A percentile compares a stretch with the other conserved stretches of the same genome.
These are phyloP conservation scores for Paracentrotus lividus DNA, from an alignment of 53 echinoderm and acorn worm genomes.

Conservation along the genomic window DNA sequence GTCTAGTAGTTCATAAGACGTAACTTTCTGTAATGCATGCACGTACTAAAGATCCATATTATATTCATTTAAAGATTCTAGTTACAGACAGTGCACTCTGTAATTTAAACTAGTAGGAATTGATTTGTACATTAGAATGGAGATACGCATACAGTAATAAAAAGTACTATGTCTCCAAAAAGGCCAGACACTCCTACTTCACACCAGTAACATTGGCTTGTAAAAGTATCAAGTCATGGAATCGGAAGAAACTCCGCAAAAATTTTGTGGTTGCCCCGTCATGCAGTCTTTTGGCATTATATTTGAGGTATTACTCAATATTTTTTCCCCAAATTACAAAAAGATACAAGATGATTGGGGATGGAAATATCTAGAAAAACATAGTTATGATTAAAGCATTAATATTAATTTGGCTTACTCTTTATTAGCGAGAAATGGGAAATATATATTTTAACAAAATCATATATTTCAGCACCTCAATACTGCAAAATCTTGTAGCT, in stretches of 20 bases:
- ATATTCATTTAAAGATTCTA: neutral
- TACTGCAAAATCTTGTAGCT: too few relatives aligned
- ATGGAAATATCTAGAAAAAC: too few relatives aligned
- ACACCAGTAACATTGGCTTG: neutral
- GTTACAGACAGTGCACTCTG: neutral
- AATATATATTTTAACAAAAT: too few relatives aligned
- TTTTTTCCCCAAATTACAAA: neutral
- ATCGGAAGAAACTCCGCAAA: neutral
- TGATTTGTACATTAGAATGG: neutral
- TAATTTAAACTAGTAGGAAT: slow-evolving; percentile 2
- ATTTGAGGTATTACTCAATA: neutral
- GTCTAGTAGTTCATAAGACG: too few relatives aligned
- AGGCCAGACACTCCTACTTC: neutral
- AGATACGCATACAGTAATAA: neutral
- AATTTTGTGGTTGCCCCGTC: neutral
- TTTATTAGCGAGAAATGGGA: too few relatives aligned
- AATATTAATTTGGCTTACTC: too few relatives aligned
- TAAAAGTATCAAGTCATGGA: neutral
- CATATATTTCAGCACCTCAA: too few relatives aligned
- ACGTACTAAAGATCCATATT: neutral
- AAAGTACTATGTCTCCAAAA: neutral
- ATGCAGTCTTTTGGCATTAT: neutral
- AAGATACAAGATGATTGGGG: too few relatives aligned
- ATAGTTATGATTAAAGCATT: too few relatives aligned
- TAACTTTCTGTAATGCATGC: neutral